Evolutionary conservation across 2,113 vertebrate genomes (phyloP).

Genomic region (Hirundichthys speculiger): DNA sequence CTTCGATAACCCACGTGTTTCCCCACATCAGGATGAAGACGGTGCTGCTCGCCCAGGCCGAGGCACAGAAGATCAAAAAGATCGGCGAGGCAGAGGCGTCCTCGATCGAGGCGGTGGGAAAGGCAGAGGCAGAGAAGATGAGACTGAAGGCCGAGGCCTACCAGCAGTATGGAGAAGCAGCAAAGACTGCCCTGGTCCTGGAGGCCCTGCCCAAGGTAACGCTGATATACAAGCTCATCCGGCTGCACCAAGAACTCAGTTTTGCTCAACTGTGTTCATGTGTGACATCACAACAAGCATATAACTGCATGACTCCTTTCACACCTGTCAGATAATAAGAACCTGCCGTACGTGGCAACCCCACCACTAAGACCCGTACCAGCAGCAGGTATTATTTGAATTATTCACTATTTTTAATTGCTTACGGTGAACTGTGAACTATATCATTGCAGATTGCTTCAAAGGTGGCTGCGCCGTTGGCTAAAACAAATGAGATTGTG

Average conservation of each 20-base stretch:
- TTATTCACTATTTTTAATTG: not conserved
- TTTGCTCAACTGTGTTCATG: too few relatives aligned
- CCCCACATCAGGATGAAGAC: slow-evolving; percentile 82
- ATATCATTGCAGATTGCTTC: slow-evolving; percentile 84
- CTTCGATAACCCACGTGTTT: not conserved
- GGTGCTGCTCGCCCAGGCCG: slow-evolving; percentile 90
- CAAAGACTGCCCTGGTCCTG: slow-evolving; percentile 90
- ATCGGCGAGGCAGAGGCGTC: slow-evolving; percentile 89
- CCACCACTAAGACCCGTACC: too few relatives aligned
- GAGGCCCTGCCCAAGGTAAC: slow-evolving; percentile 91
- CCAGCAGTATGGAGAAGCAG: slow-evolving; percentile 90
- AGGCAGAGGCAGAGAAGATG: slow-evolving; percentile 93
- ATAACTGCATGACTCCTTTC: too few relatives aligned
- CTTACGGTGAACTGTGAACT: not conserved
- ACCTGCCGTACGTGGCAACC: too few relatives aligned
- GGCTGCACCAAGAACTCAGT: not conserved
- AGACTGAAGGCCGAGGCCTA: slow-evolving; percentile 94
- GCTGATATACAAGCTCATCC: not conserved
- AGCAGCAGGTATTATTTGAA: too few relatives aligned
- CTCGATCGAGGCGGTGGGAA: slow-evolving; percentile 88
- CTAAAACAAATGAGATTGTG: slow-evolving; percentile 91
- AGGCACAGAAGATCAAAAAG: slow-evolving; percentile 92
- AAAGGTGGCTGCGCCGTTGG: slow-evolving; percentile 89
- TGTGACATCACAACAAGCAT: too few relatives aligned
- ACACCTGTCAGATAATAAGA: too few relatives aligned